phyloP scores from a whole-genome alignment of 2,797 vertebrate species.

The Alectoris magna region DNA sequence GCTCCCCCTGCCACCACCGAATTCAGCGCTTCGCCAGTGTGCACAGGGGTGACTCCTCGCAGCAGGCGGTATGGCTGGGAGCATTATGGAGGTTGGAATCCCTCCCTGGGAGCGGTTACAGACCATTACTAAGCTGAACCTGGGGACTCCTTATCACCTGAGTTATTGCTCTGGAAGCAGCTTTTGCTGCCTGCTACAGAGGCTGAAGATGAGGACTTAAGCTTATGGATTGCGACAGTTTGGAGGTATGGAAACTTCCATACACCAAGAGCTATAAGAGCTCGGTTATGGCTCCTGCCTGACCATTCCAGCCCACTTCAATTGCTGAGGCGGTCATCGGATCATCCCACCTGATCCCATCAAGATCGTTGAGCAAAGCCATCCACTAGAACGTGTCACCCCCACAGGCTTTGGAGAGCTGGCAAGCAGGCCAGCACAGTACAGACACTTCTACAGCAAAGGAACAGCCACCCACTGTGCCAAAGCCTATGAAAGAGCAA shows the following conservation, averaged over 20 bases:
- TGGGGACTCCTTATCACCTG: slow-evolving; percentile 4
- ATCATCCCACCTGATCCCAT: background rate
- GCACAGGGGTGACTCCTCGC: background rate
- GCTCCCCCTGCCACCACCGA: background rate
- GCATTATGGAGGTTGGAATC: background rate
- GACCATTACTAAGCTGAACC: background rate
- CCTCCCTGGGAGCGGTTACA: background rate
- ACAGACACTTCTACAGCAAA: background rate
- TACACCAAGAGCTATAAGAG: accelerated
- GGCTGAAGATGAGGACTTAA: background rate
- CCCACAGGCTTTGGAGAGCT: background rate
- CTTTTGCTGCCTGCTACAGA: background rate
- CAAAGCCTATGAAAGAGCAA: background rate
- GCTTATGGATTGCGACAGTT: background rate
- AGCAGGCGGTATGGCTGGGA: background rate
- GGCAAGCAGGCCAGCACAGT: background rate
- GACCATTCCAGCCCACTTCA: background rate
- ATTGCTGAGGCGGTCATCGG: background rate
- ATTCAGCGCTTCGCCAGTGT: background rate
- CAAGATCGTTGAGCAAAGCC: background rate
- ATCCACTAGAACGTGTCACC: background rate
- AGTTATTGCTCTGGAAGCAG: slow-evolving; percentile 19
- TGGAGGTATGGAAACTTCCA: background rate
- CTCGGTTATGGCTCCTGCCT: background rate
- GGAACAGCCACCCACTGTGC: background rate